These are phyloP conservation scores for Microctonus brassicae DNA, from an alignment of 2,888 invertebrate genomes.

Conservation along the genomic window DNA sequence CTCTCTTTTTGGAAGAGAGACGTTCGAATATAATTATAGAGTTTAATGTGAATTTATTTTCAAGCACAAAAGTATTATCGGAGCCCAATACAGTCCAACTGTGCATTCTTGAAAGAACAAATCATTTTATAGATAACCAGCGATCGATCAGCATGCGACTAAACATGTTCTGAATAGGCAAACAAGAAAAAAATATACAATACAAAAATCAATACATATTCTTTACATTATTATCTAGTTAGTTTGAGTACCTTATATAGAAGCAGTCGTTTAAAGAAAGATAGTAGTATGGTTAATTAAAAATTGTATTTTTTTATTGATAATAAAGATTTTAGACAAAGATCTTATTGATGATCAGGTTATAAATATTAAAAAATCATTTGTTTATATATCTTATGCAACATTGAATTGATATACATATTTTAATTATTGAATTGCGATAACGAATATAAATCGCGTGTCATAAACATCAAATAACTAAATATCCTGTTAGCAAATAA, in stretches of 20 bases:
- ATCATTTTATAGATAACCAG: constrained; percentile 52
- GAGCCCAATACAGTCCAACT: not conserved
- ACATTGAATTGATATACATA: too few relatives aligned
- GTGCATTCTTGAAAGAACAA: constrained; percentile 21
- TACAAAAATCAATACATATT: constrained; percentile 59
- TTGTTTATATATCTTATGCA: too few relatives aligned
- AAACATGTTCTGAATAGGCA: constrained; percentile 47
- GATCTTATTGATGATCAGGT: too few relatives aligned
- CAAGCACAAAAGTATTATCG: constrained; percentile 18
- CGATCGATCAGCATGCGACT: constrained; percentile 46
- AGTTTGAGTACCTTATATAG: constrained; percentile 57
- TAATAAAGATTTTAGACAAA: too few relatives aligned
- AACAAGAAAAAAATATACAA: constrained; percentile 41
- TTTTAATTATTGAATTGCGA: too few relatives aligned
- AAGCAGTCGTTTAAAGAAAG: constrained; percentile 27
- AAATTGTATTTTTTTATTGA: too few relatives aligned
- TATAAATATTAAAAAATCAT: too few relatives aligned
- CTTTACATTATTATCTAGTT: constrained; percentile 61
- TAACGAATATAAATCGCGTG: too few relatives aligned
- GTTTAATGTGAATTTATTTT: not conserved
- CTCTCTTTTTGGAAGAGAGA: too few relatives aligned
- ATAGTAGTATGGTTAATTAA: too few relatives aligned
- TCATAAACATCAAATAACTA: constrained; percentile 50
- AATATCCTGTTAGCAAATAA: constrained; percentile 83
- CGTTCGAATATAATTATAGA: too few relatives aligned